Evolutionary conservation across 2,888 invertebrate genomes (phyloP).

Genomic region (Dryobota labecula): DNA sequence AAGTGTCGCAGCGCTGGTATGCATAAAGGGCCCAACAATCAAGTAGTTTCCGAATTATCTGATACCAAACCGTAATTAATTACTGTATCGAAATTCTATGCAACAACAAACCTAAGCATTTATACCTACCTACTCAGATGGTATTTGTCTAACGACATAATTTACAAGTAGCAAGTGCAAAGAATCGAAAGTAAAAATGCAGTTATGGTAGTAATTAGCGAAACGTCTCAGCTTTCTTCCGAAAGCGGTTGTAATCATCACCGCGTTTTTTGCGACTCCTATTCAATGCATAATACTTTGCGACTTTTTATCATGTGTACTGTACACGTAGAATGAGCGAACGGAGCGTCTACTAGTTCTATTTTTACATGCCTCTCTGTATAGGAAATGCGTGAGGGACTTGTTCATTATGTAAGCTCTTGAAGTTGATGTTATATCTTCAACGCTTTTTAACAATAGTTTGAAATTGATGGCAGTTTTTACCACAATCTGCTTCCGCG

Average conservation of each 20-base stretch:
- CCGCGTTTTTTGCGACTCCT: conserved; percentile 53
- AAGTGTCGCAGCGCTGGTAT: no score
- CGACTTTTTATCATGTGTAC: conserved; percentile 46
- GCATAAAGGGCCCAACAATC: no score
- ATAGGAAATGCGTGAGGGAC: conserved; percentile 47
- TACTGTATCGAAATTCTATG: background rate
- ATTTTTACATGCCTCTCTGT: conserved; percentile 31
- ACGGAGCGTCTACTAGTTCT: conserved; percentile 7
- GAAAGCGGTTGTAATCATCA: conserved; percentile 62
- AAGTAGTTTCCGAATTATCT: no score
- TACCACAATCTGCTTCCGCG: conserved; percentile 23
- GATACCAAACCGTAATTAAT: no score
- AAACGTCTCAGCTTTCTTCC: conserved; percentile 60
- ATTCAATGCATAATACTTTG: conserved; percentile 60
- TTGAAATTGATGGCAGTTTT: conserved; percentile 17
- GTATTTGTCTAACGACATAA: conserved; percentile 33
- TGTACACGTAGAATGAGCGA: conserved; percentile 22
- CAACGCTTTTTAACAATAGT: conserved; percentile 22
- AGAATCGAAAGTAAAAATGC: conserved; percentile 63
- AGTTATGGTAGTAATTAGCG: conserved; percentile 58
- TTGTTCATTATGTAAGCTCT: conserved; percentile 49
- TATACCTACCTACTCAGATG: background rate
- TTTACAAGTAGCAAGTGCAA: conserved; percentile 44
- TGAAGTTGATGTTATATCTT: conserved; percentile 22
- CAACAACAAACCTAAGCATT: background rate